phyloP scores from a whole-genome alignment of 2,797 vertebrate genomes.

The Gymnothorax reevesii region DNA sequence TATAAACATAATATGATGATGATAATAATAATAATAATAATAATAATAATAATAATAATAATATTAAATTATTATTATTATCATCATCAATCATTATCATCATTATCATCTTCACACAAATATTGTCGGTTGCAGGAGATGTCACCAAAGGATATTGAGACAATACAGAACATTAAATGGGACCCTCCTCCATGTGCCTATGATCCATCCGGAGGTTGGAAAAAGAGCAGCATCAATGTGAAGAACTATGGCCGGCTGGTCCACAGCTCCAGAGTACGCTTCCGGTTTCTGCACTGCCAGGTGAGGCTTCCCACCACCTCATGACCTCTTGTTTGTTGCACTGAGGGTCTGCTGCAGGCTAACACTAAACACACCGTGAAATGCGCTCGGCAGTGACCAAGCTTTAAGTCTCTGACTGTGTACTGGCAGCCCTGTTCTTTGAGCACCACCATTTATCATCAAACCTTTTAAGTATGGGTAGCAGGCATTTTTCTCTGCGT shows the following conservation, averaged over 20 bases:
- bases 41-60: neutral
- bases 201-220: constrained; percentile 77
- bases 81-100: neutral
- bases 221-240: constrained; percentile 84
- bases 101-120: too few relatives aligned
- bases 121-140: constrained; percentile 67
- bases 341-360: neutral
- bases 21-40: neutral
- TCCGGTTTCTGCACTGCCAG: constrained; percentile 89
- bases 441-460: neutral
- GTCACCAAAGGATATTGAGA: constrained; percentile 72
- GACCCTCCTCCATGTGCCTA: constrained; percentile 78
- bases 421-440: neutral
- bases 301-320: constrained; percentile 58
- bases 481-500: neutral
- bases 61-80: too few relatives aligned
- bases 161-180: constrained; percentile 78
- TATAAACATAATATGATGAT: too few relatives aligned
- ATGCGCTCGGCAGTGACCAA: neutral
- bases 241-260: constrained; percentile 90
- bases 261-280: constrained; percentile 92
- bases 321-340: neutral
- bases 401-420: neutral
- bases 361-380: neutral
- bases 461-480: neutral